These are phyloP conservation scores for Neodiprion pinetum DNA, from an alignment of 1,140 invertebrate genomes.

Conservation along the genomic window DNA sequence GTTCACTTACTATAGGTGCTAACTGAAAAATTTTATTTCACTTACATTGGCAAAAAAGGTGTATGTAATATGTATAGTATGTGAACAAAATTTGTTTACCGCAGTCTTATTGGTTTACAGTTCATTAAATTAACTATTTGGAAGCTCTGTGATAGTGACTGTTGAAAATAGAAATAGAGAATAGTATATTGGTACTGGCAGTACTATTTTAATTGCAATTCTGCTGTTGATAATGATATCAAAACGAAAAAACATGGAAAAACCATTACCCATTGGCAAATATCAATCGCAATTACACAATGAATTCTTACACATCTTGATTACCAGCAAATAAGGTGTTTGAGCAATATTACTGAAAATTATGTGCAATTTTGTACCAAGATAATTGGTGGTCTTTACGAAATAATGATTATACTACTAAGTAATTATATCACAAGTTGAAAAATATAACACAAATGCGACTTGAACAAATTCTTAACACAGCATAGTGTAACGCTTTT, in stretches of 20 bases:
- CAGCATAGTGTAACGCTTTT: too few species aligned
- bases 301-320: background rate
- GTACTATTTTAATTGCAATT: background rate
- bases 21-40: background rate
- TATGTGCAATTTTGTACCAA: background rate
- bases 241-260: too few species aligned
- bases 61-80: background rate
- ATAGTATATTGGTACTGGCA: slow-evolving; percentile 3
- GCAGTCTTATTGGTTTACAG: background rate
- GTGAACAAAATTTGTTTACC: background rate
- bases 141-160: slow-evolving; percentile 4
- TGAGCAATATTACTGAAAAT: background rate
- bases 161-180: background rate
- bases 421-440: background rate
- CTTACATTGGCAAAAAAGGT: background rate
- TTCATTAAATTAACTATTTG: background rate
- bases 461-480: too few species aligned
- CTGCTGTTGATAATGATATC: background rate
- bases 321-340: background rate
- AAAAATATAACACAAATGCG: background rate
- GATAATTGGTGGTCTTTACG: too few species aligned
- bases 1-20: background rate
- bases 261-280: background rate
- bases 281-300: background rate
- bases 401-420: too few species aligned